These are phyloP conservation scores for Galemys pyrenaicus DNA, from an alignment of 2,113 vertebrate genomes.

Conservation along the genomic window DNA sequence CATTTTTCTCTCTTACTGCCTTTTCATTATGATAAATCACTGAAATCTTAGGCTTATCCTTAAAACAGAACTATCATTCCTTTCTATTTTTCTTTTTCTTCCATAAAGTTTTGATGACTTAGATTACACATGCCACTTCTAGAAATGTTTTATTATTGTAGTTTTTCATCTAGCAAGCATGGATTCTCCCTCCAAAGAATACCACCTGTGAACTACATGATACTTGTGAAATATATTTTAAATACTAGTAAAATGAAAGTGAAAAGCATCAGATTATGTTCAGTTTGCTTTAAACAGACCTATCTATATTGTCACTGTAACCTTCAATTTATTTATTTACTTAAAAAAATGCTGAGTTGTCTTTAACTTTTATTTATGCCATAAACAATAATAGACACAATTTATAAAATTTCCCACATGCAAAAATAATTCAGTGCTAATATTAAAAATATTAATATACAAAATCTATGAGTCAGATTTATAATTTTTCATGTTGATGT, in stretches of 20 bases:
- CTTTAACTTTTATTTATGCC: background rate
- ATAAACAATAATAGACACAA: background rate
- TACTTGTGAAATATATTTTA: background rate
- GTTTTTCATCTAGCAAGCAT: constrained; percentile 3
- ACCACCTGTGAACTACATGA: background rate
- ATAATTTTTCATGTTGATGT: background rate
- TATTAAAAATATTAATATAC: background rate
- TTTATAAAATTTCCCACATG: background rate
- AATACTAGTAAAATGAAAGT: constrained; percentile 19
- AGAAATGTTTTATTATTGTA: background rate
- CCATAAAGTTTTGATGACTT: constrained; percentile 29
- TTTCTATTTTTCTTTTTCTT: constrained; percentile 29
- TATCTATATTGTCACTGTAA: constrained; percentile 24
- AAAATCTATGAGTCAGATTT: constrained; percentile 18
- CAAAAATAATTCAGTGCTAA: background rate
- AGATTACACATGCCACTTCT: background rate
- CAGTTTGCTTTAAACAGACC: background rate
- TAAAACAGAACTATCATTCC: constrained; percentile 42
- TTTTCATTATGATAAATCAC: constrained; percentile 65
- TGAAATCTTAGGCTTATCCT: constrained; percentile 44
- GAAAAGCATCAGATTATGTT: background rate
- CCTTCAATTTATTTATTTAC: background rate
- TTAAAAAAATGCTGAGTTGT: background rate
- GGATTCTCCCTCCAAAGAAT: background rate
- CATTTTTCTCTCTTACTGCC: constrained; percentile 62